Percentiles rank a stretch among this genome's conserved stretches.
These are phyloP conservation scores for Melanostigma gelatinosum DNA, from an alignment of 2,113 vertebrate species.

Conservation along the genomic window DNA sequence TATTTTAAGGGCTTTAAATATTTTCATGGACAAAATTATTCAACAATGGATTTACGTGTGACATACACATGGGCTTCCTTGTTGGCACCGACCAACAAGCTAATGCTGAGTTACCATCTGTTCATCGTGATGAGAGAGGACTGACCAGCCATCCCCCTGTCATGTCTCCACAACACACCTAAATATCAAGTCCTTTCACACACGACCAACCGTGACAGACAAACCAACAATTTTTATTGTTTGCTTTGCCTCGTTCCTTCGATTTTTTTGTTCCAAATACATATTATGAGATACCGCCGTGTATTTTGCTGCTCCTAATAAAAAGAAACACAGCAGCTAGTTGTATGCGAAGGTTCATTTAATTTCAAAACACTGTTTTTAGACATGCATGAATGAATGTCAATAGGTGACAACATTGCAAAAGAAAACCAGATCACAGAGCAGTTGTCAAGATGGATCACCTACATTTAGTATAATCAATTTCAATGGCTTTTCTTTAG, in stretches of 20 bases:
- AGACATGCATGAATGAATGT: neutral
- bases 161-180: conserved; percentile 69
- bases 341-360: neutral
- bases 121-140: conserved; percentile 71
- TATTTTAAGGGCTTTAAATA: conserved; percentile 2
- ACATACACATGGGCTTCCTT: conserved; percentile 66
- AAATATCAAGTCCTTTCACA: conserved; percentile 64
- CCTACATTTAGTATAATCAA: neutral
- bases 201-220: conserved; percentile 37
- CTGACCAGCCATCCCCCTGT: conserved; percentile 69
- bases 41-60: conserved; percentile 58
- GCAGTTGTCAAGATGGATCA: neutral
- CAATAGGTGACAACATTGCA: neutral
- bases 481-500: neutral
- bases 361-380: neutral
- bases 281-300: neutral
- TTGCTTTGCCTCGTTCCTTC: conserved; percentile 8
- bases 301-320: neutral
- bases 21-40: conserved; percentile 26
- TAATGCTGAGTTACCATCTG: conserved; percentile 83
- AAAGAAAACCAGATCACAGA: neutral
- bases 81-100: conserved; percentile 76
- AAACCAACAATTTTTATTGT: conserved; percentile 16
- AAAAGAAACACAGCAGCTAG: neutral
- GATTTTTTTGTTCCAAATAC: neutral